Conservation (phyloP, 1,140 invertebrate species). For the Mercenaria mercenaria region DNA sequence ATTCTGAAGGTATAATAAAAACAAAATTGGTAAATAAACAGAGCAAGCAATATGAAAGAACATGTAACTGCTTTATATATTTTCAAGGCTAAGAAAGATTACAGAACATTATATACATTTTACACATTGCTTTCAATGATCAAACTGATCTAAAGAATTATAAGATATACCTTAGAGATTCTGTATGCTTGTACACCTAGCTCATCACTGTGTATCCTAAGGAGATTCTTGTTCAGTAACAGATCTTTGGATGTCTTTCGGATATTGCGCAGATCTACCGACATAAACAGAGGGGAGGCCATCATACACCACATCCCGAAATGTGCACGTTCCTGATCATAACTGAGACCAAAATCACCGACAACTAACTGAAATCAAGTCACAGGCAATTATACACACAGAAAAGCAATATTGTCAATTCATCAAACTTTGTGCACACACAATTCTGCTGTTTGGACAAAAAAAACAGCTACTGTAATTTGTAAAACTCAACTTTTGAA, state of each 20-base stretch:
- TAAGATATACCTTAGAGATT: slow-evolving; percentile 50
- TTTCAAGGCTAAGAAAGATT: too few relatives aligned
- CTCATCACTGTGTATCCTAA: slow-evolving; percentile 98
- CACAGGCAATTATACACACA: neutral
- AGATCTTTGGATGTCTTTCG: slow-evolving; percentile 96
- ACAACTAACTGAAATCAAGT: slow-evolving; percentile 92
- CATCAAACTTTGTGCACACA: too few relatives aligned
- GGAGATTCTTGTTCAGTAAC: slow-evolving; percentile 96
- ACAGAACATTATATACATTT: too few relatives aligned
- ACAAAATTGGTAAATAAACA: too few relatives aligned
- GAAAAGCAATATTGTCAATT: neutral
- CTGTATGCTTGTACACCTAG: slow-evolving; percentile 93
- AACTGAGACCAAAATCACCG: slow-evolving; percentile 98
- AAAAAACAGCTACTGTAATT: too few relatives aligned
- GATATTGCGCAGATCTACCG: slow-evolving; percentile 96
- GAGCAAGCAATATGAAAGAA: too few relatives aligned
- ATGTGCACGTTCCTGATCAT: slow-evolving; percentile 98
- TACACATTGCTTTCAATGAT: too few relatives aligned
- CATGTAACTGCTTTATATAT: too few relatives aligned
- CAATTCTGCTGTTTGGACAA: too few relatives aligned
- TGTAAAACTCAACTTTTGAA: too few relatives aligned
- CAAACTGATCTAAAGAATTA: too few relatives aligned
- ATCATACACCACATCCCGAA: slow-evolving; percentile 99
- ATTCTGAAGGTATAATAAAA: too few relatives aligned
- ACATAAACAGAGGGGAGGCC: slow-evolving; percentile 98